Base-by-base conservation (phyloP, 2,888 invertebrate species). In the Sceliomorpha sp. region DNA sequence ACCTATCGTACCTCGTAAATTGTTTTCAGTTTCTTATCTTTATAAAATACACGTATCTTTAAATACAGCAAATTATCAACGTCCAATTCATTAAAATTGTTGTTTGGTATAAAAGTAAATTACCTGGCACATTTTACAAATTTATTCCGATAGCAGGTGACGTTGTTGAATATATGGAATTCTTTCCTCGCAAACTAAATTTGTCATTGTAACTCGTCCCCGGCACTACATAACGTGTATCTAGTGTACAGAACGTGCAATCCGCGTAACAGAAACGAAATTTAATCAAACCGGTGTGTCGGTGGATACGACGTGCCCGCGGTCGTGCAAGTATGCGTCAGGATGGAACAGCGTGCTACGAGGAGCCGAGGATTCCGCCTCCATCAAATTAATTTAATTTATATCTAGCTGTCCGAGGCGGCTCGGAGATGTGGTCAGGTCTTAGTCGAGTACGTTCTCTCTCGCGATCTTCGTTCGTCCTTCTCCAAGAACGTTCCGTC, bases 371-470 rank as follows among this genome's bases (percentile, higher is more conserved):
- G 69, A 76, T 81, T 80, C 70, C 80, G 75, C 75, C 79, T 81
- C 78, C 78, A 81, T 85, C 81, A 82, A 85, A 86, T 86, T 85
- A 85, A 85, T 86, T 84, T 83, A 80, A 85, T 85, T 85, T 85
- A 85, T 81, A 81, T 81, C 77, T 73, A 58, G 77, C 81, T 80
- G 81, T 83, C 81, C 75, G 76, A 78, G 66, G 66, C 74, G 70
- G 48, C 75, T 62, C 64, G 63, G 73, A 75, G 79, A 77, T 76
- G 75, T 69, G 77, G 73, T 77, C 74, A 74, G 62, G 44, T 64
- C 55, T 70, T 63, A 77, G 79, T 78, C 76, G 82, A 73, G 75
- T 66, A 56, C 51, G 45, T 47, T 56, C 31, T 69, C 68, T 48
- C 51, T 55, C 39, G 32, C 59, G 39, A 63, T 42, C 56, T 51